Conservation (phyloP, 2,113 vertebrate species). For the Apeltes quadracus region DNA sequence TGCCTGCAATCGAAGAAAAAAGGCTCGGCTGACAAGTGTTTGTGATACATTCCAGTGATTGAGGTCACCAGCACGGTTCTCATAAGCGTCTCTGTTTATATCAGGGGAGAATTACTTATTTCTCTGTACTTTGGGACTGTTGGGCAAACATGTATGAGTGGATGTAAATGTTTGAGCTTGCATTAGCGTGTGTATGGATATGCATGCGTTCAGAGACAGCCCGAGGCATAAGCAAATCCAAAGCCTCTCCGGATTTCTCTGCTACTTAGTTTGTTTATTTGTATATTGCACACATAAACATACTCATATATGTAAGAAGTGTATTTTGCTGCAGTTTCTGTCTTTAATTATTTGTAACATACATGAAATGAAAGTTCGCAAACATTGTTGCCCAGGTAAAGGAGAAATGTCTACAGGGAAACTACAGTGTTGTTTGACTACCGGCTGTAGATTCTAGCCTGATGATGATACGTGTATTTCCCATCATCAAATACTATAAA, state of each 20-base stretch:
- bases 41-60: conserved; percentile 64
- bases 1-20: conserved; percentile 58
- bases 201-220: not conserved
- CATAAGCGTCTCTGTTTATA: conserved; percentile 47
- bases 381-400: not conserved
- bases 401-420: not conserved
- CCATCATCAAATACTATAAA: not conserved
- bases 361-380: not conserved
- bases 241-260: conserved; percentile 8
- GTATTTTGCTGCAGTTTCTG: not conserved
- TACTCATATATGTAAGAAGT: not conserved
- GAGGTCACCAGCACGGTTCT: conserved; percentile 54
- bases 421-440: not conserved
- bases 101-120: conserved; percentile 47
- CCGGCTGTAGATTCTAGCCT: not conserved
- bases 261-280: not conserved
- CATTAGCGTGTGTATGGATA: conserved; percentile 7
- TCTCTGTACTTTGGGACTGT: conserved; percentile 18
- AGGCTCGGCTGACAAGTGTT: conserved; percentile 59
- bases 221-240: conserved; percentile 28
- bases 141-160: conserved; percentile 19
- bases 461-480: not conserved
- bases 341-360: conserved; percentile 8
- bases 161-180: conserved; percentile 14
- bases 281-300: not conserved